These are phyloP conservation scores for Heliconius hortense DNA, from an alignment of 2,888 invertebrate genomes.

Conservation along the genomic window DNA sequence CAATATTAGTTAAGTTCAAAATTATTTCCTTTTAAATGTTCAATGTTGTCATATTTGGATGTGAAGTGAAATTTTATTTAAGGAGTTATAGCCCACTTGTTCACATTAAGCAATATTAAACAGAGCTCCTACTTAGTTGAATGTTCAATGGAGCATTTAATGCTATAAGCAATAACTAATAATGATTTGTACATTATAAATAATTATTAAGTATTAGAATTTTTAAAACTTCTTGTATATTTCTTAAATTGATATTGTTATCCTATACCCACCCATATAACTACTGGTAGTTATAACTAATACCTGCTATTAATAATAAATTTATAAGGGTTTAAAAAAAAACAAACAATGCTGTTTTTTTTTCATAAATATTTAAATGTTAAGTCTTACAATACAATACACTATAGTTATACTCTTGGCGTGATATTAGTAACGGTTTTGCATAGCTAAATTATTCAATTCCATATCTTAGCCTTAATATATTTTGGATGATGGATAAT, in stretches of 20 bases:
- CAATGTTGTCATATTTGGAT: not conserved
- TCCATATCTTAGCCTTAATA: not conserved
- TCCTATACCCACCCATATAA: too few relatives aligned
- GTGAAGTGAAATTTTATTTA: constrained; percentile 16
- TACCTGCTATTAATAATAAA: not conserved
- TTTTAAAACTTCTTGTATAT: not conserved
- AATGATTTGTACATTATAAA: constrained; percentile 3
- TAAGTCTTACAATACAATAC: constrained; percentile 5
- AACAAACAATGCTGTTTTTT: not conserved
- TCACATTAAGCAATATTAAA: constrained; percentile 31
- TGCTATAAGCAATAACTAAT: constrained; percentile 28
- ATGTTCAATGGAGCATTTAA: constrained; percentile 23
- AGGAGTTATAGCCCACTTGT: constrained; percentile 20
- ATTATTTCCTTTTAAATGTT: not conserved
- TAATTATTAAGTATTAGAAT: not conserved
- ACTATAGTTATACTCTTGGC: not conserved
- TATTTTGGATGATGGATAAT: constrained; percentile 42
- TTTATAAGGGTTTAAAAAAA: not conserved
- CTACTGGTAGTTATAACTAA: too few relatives aligned
- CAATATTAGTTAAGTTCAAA: not conserved
- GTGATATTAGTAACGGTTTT: not conserved
- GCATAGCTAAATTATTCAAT: not conserved
- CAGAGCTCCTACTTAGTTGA: constrained; percentile 26
- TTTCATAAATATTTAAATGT: constrained; percentile 4
- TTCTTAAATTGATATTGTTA: not conserved